phyloP scores from a whole-genome alignment of 1,140 invertebrate species.

The Cryptotermes secundus region DNA sequence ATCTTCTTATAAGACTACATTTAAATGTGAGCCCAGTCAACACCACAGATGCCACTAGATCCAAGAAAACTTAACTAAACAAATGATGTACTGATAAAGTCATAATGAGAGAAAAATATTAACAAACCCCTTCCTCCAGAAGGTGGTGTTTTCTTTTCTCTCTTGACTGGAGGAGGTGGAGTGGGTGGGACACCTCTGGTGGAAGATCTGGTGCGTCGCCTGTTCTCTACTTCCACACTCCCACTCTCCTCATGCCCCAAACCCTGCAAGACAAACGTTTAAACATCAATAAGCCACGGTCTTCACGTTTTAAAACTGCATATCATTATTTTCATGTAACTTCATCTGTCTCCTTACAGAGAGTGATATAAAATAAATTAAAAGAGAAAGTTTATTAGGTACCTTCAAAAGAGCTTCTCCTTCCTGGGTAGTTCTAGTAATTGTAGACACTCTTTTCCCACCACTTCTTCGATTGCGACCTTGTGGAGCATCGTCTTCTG shows the following conservation, averaged over 20 bases:
- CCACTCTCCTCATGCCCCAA: slow-evolving; percentile 22
- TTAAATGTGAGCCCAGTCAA: too few relatives aligned
- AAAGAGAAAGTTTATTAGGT: background rate
- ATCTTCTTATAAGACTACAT: too few relatives aligned
- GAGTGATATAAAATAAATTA: too few relatives aligned
- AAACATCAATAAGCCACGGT: background rate
- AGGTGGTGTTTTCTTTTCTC: slow-evolving; percentile 45
- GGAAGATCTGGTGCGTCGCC: slow-evolving; percentile 48
- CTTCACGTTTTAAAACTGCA: background rate
- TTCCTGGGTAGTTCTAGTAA: slow-evolving; percentile 52
- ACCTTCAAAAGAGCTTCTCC: slow-evolving; percentile 54
- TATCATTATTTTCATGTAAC: background rate
- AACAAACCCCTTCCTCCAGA: slow-evolving; percentile 34
- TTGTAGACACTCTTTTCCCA: slow-evolving; percentile 51
- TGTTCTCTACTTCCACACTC: slow-evolving; percentile 44
- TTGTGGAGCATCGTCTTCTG: slow-evolving; percentile 47
- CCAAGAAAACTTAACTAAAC: too few relatives aligned
- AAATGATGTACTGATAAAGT: too few relatives aligned
- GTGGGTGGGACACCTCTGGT: slow-evolving; percentile 47
- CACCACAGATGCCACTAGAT: too few relatives aligned
- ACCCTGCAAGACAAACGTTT: slow-evolving; percentile 15
- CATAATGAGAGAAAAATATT: background rate
- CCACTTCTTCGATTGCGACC: slow-evolving; percentile 47
- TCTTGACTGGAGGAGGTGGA: slow-evolving; percentile 49
- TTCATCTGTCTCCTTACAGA: background rate